These are phyloP conservation scores for Apostichopus japonicus DNA, from an alignment of 35 echinoderm and acorn worm genomes.

Conservation along the genomic window DNA sequence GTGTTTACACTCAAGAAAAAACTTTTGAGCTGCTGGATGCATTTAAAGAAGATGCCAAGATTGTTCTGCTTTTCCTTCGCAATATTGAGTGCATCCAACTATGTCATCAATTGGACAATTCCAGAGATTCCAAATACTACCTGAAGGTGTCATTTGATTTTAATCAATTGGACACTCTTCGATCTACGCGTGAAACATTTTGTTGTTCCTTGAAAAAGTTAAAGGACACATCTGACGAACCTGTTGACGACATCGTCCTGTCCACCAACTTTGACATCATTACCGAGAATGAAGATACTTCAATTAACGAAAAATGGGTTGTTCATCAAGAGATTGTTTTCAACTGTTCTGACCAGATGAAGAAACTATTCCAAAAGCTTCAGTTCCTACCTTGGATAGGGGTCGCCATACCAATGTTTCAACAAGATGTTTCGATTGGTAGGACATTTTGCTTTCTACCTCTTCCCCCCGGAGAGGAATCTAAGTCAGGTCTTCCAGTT, in stretches of 20 bases:
- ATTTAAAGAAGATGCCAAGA: conserved; percentile 26
- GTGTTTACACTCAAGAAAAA: conserved; percentile 5
- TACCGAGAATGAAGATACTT: neutral
- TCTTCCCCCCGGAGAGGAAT: conserved; percentile 66
- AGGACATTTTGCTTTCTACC: conserved; percentile 92
- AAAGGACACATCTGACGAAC: neutral
- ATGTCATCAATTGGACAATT: neutral
- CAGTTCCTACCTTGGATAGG: conserved; percentile 51
- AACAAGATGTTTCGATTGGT: conserved; percentile 9
- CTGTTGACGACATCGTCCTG: neutral
- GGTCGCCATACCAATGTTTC: neutral
- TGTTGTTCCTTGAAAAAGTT: neutral
- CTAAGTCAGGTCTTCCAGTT: conserved; percentile 73
- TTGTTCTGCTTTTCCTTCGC: conserved; percentile 39
- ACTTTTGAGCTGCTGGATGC: conserved; percentile 1
- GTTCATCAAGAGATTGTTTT: neutral
- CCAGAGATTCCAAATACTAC: neutral
- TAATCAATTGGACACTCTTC: neutral
- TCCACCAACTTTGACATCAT: neutral
- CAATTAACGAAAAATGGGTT: conserved; percentile 7
- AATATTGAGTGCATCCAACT: conserved; percentile 10
- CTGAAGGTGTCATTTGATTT: neutral
- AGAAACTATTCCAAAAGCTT: conserved; percentile 12
- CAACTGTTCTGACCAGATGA: neutral
- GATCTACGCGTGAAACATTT: neutral